Percentiles rank a stretch among this genome's conserved stretches.
These are phyloP conservation scores for Bufo bufo DNA, from an alignment of 2,113 vertebrate species.

Conservation along the genomic window DNA sequence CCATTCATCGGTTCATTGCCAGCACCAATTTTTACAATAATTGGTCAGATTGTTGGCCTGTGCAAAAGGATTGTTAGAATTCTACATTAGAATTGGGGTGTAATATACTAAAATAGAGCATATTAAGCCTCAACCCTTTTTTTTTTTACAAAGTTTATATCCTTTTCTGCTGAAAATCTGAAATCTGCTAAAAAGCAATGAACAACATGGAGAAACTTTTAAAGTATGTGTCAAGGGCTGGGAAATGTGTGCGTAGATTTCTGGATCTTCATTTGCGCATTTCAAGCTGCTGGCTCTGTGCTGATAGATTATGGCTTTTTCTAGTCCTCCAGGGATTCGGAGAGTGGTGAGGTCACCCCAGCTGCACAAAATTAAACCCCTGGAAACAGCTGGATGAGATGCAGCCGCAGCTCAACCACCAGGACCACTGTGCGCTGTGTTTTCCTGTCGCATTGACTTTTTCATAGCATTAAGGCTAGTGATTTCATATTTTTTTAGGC, in stretches of 20 bases:
- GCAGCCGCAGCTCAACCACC: slow-evolving; percentile 53
- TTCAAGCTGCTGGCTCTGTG: slow-evolving; percentile 49
- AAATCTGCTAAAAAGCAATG: background rate
- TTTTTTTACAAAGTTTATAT: too few species aligned
- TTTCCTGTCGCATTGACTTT: slow-evolving; percentile 46
- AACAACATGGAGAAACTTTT: background rate
- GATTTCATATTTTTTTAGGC: slow-evolving; percentile 48
- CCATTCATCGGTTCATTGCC: too few species aligned
- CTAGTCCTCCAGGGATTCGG: slow-evolving; percentile 46
- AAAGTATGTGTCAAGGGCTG: slow-evolving; percentile 9
- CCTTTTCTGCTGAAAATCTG: slow-evolving; percentile 9
- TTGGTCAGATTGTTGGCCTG: too few species aligned
- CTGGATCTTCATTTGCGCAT: slow-evolving; percentile 45
- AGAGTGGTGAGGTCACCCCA: slow-evolving; percentile 56
- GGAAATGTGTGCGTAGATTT: slow-evolving; percentile 43
- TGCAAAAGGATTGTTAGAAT: too few species aligned
- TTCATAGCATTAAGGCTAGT: slow-evolving; percentile 27
- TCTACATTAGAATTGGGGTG: too few species aligned
- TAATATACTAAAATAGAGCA: too few species aligned
- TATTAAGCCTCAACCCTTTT: too few species aligned
- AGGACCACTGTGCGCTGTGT: slow-evolving; percentile 35
- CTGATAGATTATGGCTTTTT: slow-evolving; percentile 52
- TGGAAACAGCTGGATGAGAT: slow-evolving; percentile 57
- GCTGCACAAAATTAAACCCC: slow-evolving; percentile 58
- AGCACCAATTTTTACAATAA: too few species aligned